Evolutionary conservation across 2,888 invertebrate species (phyloP).

Genomic region (Pyrgus malvae): DNA sequence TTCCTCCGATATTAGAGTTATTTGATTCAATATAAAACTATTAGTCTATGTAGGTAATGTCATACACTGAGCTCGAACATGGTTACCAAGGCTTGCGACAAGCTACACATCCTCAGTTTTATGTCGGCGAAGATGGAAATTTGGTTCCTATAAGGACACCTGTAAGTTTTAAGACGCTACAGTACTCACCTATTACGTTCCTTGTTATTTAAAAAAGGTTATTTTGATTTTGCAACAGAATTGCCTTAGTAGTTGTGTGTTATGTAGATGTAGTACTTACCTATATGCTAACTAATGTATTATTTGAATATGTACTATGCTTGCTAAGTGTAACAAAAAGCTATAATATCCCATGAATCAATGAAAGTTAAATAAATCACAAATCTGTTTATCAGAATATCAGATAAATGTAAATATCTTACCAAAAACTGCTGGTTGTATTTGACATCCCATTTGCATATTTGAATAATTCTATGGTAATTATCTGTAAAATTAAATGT

Average conservation of each 20-base stretch:
- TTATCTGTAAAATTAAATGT: not conserved
- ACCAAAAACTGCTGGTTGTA: too few species aligned
- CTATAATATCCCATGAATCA: too few species aligned
- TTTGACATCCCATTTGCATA: not conserved
- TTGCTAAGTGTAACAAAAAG: too few species aligned
- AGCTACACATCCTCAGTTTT: slow-evolving; percentile 86
- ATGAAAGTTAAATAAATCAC: too few species aligned
- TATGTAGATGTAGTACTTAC: too few species aligned
- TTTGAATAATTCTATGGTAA: not conserved
- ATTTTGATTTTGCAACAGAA: too few species aligned
- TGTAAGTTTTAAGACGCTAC: slow-evolving; percentile 69
- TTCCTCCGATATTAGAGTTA: slow-evolving; percentile 7
- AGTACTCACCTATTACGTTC: not conserved
- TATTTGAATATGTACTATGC: too few species aligned
- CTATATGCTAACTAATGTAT: too few species aligned
- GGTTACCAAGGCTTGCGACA: slow-evolving; percentile 94
- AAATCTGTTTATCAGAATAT: too few species aligned
- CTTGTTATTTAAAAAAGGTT: too few species aligned
- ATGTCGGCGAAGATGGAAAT: slow-evolving; percentile 87
- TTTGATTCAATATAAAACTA: slow-evolving; percentile 8
- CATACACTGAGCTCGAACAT: slow-evolving; percentile 95
- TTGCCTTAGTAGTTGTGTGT: too few species aligned
- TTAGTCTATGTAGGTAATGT: slow-evolving; percentile 84
- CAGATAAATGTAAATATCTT: too few species aligned
- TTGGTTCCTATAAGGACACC: slow-evolving; percentile 80